phyloP scores from a whole-genome alignment of 2,888 invertebrate genomes.

The Acheta domesticus region DNA sequence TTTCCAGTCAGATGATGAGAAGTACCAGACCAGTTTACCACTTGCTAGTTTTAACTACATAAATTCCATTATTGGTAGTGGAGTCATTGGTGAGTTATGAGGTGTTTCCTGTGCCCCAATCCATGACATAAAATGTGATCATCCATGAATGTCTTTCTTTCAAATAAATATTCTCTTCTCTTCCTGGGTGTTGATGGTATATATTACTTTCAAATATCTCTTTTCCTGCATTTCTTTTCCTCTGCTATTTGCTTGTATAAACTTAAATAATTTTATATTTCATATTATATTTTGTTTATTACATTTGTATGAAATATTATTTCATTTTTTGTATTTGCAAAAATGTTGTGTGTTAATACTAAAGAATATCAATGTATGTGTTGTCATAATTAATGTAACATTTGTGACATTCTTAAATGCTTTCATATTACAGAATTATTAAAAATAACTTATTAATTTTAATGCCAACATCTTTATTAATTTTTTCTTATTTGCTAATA shows the following conservation, averaged over 20 bases:
- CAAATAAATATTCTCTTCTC: slow-evolving; percentile 5
- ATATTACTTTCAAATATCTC: background rate
- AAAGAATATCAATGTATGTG: background rate
- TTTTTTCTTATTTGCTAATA: background rate
- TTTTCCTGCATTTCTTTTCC: background rate
- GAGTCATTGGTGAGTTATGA: slow-evolving; percentile 67
- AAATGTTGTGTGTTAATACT: too few relatives aligned
- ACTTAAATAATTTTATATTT: too few relatives aligned
- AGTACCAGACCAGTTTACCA: slow-evolving; percentile 51
- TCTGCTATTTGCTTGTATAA: too few relatives aligned
- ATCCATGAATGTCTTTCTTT: background rate
- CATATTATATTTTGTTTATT: too few relatives aligned
- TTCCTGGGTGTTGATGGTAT: background rate
- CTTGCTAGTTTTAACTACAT: slow-evolving; percentile 83
- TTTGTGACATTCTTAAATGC: slow-evolving; percentile 18
- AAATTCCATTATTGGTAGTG: slow-evolving; percentile 83
- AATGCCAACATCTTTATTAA: background rate
- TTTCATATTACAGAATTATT: background rate
- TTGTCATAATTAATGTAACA: background rate
- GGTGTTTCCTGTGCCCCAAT: background rate
- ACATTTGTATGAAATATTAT: too few relatives aligned
- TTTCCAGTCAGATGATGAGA: slow-evolving; percentile 30
- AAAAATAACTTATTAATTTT: background rate
- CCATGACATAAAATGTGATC: background rate
- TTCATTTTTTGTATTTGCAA: too few relatives aligned